Evolutionary conservation across 92 coral and sea anemone species (phyloP), one percentile per base, ranked within the genome.

Genomic region (Porites rus): DNA sequence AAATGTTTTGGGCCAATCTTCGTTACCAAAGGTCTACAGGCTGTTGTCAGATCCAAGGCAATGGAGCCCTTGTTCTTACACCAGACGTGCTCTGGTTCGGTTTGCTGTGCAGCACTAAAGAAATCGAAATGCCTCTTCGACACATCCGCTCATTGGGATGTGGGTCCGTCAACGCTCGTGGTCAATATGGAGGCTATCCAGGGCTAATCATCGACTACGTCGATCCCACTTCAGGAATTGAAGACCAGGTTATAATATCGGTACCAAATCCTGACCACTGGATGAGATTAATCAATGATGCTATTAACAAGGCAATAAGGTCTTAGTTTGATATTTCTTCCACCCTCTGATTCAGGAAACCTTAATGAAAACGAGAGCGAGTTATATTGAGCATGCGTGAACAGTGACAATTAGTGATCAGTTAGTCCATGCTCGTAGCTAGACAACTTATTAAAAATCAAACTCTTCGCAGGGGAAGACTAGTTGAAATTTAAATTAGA

Each of bases 31-130:
- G 86, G 16, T 69, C 77, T 7, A 10, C 4, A 1, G 86, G 86
- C 0, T 31, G 38, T 18, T 71, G 59, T 10, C 86, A 81, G 59
- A 14, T 12, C 2, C 8, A 58, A 71, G 86, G 77, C 38, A 71
- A 38, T 19, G 78, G 86, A 3, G 86, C 86, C 2, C 60, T 81
- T 58, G 69, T 81, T 18, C 50, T 81, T 4, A 70, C 86, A 1
- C 18, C 18, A 17, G 78, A 81, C 25, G 38, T 81, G 38, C 69
- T 81, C 56, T 81, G 86, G 78, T 81, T 81, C 9, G 18, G 7
- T 70, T 58, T 58, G 10, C 77, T 81, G 22, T 70, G 58, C 11
- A 22, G 20, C 0, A 62, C 58, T 18, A 58, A 7, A 56, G 38
- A 60, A 69, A 81, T 81, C 31, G 75, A 28, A 10, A 81, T 81